Conservation (phyloP, 2,113 vertebrate genomes). For the Telmatochromis sp. region DNA sequence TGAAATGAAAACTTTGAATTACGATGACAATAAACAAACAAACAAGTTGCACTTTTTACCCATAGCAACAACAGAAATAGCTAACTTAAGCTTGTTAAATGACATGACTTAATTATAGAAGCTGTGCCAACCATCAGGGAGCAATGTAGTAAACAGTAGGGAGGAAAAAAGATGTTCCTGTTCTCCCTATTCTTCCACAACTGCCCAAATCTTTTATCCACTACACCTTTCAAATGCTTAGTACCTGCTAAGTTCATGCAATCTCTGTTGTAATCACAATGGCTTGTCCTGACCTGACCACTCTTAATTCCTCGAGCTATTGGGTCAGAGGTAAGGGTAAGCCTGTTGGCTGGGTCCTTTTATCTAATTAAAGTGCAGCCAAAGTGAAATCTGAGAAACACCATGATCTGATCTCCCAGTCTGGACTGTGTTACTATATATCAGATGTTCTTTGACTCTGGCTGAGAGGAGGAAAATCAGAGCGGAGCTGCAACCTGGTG, state of each 20-base stretch:
- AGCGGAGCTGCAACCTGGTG: neutral
- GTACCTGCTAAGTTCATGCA: neutral
- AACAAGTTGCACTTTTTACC: neutral
- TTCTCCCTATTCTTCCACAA: neutral
- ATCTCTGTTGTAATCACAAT: slow-evolving; percentile 15
- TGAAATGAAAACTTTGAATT: neutral
- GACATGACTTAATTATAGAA: neutral
- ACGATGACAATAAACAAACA: neutral
- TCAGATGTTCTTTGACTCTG: slow-evolving; percentile 26
- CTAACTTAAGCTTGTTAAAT: neutral
- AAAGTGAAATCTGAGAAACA: slow-evolving; percentile 51
- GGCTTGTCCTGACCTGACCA: slow-evolving; percentile 1
- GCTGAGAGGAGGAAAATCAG: neutral
- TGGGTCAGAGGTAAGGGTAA: slow-evolving; percentile 34
- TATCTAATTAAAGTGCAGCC: slow-evolving; percentile 57
- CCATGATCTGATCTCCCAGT: slow-evolving; percentile 27
- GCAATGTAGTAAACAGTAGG: neutral
- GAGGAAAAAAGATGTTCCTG: neutral
- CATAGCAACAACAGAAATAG: neutral
- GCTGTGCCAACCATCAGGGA: neutral
- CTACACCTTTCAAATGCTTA: neutral
- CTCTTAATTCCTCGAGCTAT: slow-evolving; percentile 24
- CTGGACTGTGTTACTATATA: neutral
- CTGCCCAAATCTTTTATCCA: neutral
- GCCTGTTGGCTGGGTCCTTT: slow-evolving; percentile 34